phyloP scores from a whole-genome alignment of 64 coral and sea anemone genomes.

The Montipora capricornis region DNA sequence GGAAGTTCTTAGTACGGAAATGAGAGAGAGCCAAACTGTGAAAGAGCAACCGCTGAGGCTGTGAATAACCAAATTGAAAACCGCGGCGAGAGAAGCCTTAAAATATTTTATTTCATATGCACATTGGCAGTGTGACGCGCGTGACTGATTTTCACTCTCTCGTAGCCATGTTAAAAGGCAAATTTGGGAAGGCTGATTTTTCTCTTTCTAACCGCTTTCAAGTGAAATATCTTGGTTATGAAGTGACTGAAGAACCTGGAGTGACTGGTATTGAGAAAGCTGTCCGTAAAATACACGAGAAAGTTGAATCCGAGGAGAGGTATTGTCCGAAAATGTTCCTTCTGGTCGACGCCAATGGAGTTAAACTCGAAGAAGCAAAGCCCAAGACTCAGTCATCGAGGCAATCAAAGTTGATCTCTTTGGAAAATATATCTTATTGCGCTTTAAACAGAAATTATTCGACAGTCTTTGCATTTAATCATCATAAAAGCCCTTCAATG shows the following conservation, averaged over 20 bases:
- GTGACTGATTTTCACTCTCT: neutral
- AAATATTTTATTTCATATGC: neutral
- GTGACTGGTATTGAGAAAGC: conserved; percentile 83
- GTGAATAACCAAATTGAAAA: neutral
- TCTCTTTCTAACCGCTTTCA: conserved; percentile 62
- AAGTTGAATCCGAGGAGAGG: conserved; percentile 56
- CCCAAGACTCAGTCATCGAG: conserved; percentile 13
- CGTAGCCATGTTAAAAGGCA: conserved; percentile 47
- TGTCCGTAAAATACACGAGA: conserved; percentile 62
- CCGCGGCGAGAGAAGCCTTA: neutral
- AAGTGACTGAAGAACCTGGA: conserved; percentile 67
- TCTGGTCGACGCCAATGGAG: conserved; percentile 64
- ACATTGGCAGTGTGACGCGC: neutral
- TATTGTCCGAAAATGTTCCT: conserved; percentile 79
- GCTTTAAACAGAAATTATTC: conserved; percentile 69
- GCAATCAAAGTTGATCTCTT: conserved; percentile 59
- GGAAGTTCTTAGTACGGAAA: neutral
- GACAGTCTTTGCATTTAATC: conserved; percentile 92
- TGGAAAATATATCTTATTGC: conserved; percentile 84
- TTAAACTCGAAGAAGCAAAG: conserved; percentile 55
- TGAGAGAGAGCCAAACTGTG: neutral
- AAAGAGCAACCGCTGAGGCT: neutral
- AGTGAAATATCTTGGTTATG: conserved; percentile 83
- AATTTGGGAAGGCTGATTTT: conserved; percentile 57
- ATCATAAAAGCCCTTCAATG: conserved; percentile 72